These are phyloP conservation scores for Orius insidiosus DNA, from an alignment of 1,140 invertebrate genomes.

Conservation along the genomic window DNA sequence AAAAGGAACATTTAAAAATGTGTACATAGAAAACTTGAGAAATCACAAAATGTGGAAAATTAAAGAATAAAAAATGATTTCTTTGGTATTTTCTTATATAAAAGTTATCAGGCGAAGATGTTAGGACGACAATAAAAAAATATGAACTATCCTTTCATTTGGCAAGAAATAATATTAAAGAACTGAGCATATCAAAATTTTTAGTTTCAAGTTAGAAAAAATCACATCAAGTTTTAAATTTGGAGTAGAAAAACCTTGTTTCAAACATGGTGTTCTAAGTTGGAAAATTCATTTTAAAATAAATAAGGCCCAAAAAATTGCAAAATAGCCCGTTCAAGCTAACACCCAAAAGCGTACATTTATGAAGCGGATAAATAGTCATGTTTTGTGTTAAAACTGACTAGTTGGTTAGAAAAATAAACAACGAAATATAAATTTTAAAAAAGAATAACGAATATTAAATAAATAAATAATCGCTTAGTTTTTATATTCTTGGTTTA, in stretches of 20 bases:
- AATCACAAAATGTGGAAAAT: too few species aligned
- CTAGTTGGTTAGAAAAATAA: not conserved
- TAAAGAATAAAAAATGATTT: too few species aligned
- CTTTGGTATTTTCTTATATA: too few species aligned
- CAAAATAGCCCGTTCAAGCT: too few species aligned
- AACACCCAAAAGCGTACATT: not conserved
- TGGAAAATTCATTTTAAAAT: constrained; percentile 1
- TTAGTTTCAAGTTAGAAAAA: too few species aligned
- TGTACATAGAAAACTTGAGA: too few species aligned
- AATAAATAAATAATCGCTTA: constrained; percentile 3
- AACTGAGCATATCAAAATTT: too few species aligned
- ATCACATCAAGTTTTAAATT: not conserved
- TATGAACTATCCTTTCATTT: too few species aligned
- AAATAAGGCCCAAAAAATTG: constrained; percentile 1
- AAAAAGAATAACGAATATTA: not conserved
- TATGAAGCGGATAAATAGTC: not conserved
- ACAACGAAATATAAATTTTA: constrained; percentile 3
- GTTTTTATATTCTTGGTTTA: constrained; percentile 18
- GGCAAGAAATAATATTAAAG: too few species aligned
- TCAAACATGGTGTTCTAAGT: not conserved
- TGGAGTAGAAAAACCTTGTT: not conserved
- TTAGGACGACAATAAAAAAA: too few species aligned
- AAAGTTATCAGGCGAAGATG: too few species aligned
- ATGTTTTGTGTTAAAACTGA: not conserved
- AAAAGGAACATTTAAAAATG: too few species aligned